These are phyloP conservation scores for Mobula birostris DNA, from an alignment of 2,113 vertebrate species.

Conservation along the genomic window DNA sequence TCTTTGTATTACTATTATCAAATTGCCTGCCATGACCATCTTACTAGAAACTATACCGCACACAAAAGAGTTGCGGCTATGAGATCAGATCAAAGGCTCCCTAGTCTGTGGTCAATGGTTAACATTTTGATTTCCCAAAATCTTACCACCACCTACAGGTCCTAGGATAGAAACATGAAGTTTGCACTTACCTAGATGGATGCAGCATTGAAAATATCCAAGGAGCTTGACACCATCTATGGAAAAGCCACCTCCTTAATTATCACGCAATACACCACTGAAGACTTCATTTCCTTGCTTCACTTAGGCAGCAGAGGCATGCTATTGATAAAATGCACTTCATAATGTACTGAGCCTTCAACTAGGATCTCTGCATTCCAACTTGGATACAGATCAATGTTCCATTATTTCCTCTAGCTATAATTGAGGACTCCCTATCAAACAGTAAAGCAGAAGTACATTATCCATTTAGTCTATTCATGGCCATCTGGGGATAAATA, in stretches of 20 bases:
- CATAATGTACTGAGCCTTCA: neutral
- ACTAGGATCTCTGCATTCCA: neutral
- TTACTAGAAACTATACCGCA: neutral
- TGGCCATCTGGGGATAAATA: neutral
- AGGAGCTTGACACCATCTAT: neutral
- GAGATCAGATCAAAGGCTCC: neutral
- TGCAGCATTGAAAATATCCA: neutral
- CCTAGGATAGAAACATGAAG: neutral
- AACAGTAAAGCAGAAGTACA: too few species aligned
- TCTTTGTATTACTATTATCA: neutral
- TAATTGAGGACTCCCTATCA: neutral
- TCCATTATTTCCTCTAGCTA: neutral
- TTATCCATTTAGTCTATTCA: neutral
- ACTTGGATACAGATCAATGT: neutral
- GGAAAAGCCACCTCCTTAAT: neutral
- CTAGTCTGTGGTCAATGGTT: neutral
- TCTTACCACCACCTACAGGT: too few species aligned
- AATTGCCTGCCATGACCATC: neutral
- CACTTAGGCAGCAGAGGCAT: neutral
- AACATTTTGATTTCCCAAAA: neutral
- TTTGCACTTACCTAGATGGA: neutral
- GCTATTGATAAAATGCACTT: neutral
- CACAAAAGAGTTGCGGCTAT: neutral
- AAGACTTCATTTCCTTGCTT: neutral
- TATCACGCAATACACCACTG: too few species aligned